Conservation (phyloP, 1,140 invertebrate genomes). For the Lethocerus indicus region DNA sequence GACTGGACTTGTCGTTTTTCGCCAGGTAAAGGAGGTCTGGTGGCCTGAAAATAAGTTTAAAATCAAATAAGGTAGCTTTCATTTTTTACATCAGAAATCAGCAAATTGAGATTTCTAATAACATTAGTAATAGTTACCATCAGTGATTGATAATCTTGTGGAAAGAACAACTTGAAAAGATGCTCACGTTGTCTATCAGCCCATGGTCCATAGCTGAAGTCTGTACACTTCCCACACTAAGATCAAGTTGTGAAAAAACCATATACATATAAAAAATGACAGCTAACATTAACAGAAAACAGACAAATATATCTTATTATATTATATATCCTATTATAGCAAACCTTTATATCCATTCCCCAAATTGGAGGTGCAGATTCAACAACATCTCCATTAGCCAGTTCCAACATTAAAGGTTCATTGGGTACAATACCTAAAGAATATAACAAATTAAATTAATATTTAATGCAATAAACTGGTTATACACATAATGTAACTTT, state of each 20-base stretch:
- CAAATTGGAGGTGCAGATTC: constrained; percentile 82
- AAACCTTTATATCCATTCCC: constrained; percentile 78
- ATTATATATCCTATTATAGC: background rate
- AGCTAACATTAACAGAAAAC: too few relatives aligned
- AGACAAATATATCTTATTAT: too few relatives aligned
- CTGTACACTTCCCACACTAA: constrained; percentile 83
- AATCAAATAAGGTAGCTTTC: constrained; percentile 3
- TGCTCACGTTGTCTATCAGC: constrained; percentile 90
- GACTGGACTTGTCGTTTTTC: constrained; percentile 75
- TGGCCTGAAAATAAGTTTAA: constrained; percentile 30
- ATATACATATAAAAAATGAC: background rate
- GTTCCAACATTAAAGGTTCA: constrained; percentile 71
- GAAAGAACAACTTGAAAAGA: constrained; percentile 93
- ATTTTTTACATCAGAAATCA: too few relatives aligned
- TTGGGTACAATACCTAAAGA: constrained; percentile 59
- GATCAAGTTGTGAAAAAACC: constrained; percentile 2
- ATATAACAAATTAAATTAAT: background rate
- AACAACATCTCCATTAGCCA: constrained; percentile 85
- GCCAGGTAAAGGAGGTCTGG: constrained; percentile 62
- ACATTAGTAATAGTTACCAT: constrained; percentile 18
- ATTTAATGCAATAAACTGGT: background rate
- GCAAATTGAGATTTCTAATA: too few relatives aligned
- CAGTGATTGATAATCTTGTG: constrained; percentile 42
- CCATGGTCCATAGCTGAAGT: constrained; percentile 97
- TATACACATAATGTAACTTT: background rate